These are phyloP conservation scores for Sinocyclocheilus maitianheensis DNA, from an alignment of 2,113 vertebrate genomes.

Conservation along the genomic window DNA sequence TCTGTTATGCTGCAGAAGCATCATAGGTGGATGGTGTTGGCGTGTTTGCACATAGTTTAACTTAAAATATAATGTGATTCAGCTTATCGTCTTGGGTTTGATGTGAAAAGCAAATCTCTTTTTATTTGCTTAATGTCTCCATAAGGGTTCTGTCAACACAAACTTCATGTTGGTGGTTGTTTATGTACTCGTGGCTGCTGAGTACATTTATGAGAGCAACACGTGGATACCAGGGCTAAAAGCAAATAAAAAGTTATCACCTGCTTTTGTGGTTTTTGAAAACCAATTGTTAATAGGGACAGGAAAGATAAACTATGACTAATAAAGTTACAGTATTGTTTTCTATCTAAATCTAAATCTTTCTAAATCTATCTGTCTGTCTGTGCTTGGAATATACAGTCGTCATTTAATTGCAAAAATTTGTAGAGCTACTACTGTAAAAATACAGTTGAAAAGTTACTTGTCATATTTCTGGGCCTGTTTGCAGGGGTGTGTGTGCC, in stretches of 20 bases:
- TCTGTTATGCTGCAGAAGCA: background rate
- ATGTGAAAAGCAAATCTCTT: conserved; percentile 21
- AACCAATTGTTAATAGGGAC: background rate
- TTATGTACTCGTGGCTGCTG: background rate
- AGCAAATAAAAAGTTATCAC: background rate
- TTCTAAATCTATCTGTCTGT: background rate
- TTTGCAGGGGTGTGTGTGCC: background rate
- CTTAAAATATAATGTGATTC: background rate
- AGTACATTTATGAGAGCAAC: conserved; percentile 26
- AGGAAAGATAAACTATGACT: background rate
- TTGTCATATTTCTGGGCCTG: background rate
- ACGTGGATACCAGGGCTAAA: conserved; percentile 32
- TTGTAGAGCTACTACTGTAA: background rate
- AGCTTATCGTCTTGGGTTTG: conserved; percentile 1
- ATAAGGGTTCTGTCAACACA: background rate
- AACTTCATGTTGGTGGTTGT: background rate
- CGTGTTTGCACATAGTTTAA: background rate
- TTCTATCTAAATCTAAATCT: no score
- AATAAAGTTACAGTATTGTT: background rate
- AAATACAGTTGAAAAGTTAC: no score
- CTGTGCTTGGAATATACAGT: background rate
- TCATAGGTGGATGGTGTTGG: background rate
- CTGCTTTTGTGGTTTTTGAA: background rate
- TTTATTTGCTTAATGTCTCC: conserved; percentile 9
- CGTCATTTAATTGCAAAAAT: background rate